Conservation (phyloP, 2,797 vertebrate species). For the Pelochelys cantorii region DNA sequence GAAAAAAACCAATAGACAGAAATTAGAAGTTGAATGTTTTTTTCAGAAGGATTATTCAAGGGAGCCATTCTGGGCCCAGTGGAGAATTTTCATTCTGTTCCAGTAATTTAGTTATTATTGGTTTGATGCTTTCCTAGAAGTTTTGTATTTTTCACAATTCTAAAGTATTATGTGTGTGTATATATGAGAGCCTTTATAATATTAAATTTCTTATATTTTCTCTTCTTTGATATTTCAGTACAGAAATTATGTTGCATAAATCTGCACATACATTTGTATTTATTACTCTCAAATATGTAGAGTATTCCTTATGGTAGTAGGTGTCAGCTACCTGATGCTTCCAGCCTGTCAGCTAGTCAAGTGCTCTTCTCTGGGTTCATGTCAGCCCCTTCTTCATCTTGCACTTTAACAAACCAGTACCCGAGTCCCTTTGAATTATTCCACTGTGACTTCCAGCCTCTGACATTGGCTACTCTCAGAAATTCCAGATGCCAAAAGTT, state of each 20-base stretch:
- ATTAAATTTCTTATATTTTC: neutral
- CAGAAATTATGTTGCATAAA: neutral
- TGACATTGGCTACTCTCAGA: neutral
- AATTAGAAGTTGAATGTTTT: neutral
- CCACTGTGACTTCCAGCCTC: too few species aligned
- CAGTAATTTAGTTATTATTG: neutral
- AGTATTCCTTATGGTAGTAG: neutral
- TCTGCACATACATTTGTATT: slow-evolving; percentile 25
- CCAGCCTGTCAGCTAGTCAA: neutral
- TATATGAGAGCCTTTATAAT: neutral
- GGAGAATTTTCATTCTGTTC: neutral
- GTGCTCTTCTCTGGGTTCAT: neutral
- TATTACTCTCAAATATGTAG: neutral
- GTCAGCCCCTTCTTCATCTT: neutral
- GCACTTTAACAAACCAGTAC: neutral
- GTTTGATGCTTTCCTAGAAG: neutral
- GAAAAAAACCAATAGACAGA: neutral
- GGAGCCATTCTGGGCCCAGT: neutral
- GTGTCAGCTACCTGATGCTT: neutral
- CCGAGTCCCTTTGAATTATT: too few species aligned
- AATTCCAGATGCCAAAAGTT: neutral
- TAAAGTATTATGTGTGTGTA: neutral
- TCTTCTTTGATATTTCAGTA: slow-evolving; percentile 40
- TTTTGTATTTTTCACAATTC: neutral
- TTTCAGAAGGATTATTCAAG: neutral